Conservation (phyloP, 2,113 vertebrate species). For the Romanogobio albipinnatus region DNA sequence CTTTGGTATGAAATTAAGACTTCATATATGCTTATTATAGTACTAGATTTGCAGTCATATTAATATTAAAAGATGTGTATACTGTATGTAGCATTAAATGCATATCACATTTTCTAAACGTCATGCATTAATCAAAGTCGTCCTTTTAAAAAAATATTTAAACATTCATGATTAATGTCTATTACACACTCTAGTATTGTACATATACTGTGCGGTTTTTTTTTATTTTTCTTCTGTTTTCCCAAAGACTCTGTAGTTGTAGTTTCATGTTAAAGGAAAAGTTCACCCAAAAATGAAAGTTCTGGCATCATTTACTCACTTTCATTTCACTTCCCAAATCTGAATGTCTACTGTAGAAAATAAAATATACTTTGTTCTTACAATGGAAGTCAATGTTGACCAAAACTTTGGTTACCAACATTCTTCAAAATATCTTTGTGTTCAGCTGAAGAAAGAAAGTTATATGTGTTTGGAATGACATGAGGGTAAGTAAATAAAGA, state of each 20-base stretch:
- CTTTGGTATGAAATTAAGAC: neutral
- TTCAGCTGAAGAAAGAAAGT: neutral
- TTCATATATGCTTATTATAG: neutral
- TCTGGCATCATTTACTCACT: neutral
- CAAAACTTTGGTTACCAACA: neutral
- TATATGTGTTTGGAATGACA: neutral
- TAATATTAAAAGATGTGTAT: neutral
- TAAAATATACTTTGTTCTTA: neutral
- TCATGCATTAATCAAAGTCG: neutral
- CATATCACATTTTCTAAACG: neutral
- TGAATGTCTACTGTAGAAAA: neutral
- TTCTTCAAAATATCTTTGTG: slow-evolving; percentile 2
- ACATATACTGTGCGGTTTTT: neutral
- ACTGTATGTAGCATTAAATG: neutral
- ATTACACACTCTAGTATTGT: neutral
- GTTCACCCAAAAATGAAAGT: neutral
- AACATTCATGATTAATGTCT: neutral
- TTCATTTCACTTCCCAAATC: neutral
- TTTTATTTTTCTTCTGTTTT: neutral
- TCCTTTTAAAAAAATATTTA: neutral
- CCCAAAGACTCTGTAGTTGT: neutral
- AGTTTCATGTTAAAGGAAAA: neutral
- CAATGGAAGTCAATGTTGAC: neutral
- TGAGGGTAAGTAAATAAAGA: neutral
- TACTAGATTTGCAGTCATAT: neutral